These are phyloP conservation scores for Nycticorax nycticorax DNA, from an alignment of 2,113 vertebrate genomes.

Conservation along the genomic window DNA sequence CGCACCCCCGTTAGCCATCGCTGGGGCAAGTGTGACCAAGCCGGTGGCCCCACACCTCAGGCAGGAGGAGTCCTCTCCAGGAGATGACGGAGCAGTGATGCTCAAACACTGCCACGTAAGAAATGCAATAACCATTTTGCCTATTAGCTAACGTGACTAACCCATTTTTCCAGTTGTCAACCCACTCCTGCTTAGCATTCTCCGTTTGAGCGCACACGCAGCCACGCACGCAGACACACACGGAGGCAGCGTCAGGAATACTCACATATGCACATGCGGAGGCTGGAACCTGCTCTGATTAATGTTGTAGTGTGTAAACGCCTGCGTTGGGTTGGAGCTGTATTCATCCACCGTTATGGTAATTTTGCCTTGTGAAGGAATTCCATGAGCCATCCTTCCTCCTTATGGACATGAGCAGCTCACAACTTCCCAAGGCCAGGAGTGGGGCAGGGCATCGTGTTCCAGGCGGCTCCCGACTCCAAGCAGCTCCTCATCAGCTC, in stretches of 20 bases:
- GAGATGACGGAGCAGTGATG: background rate
- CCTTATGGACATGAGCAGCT: conserved; percentile 90
- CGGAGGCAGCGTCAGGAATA: background rate
- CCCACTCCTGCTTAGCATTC: accelerated
- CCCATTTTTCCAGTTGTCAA: background rate
- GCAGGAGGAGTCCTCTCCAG: background rate
- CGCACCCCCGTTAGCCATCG: too few species aligned
- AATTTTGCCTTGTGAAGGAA: conserved; percentile 95
- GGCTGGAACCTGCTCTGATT: conserved; percentile 99
- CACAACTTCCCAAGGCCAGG: conserved; percentile 84
- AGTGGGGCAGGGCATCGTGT: conserved; percentile 83
- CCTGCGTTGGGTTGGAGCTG: conserved; percentile 98
- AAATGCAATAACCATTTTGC: accelerated
- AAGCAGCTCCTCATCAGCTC: conserved; percentile 74
- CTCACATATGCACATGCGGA: conserved; percentile 98
- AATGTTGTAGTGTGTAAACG: conserved; percentile 98
- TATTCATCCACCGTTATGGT: conserved; percentile 97
- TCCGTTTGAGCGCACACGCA: background rate
- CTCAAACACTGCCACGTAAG: accelerated
- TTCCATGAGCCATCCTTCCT: conserved; percentile 95
- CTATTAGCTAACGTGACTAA: accelerated
- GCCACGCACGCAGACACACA: background rate
- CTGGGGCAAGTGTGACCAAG: background rate
- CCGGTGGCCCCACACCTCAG: background rate
- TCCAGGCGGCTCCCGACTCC: conserved; percentile 71